A percentile compares a stretch with the other conserved stretches of the same genome.
These are phyloP conservation scores for Hypsibius dujardini DNA, from an alignment of 1,140 invertebrate genomes.

Conservation along the genomic window DNA sequence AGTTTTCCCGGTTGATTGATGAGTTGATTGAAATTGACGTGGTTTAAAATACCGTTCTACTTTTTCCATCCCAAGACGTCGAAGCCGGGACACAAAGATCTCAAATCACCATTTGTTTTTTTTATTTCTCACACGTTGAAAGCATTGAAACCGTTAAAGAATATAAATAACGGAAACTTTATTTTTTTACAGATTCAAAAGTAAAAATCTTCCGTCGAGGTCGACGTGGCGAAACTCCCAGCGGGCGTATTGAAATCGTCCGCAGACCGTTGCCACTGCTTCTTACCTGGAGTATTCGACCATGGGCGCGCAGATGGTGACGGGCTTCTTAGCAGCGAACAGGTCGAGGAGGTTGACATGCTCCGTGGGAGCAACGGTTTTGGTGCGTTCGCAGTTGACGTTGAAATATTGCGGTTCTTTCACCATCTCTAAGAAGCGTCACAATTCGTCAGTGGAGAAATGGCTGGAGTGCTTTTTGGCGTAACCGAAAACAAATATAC, in stretches of 20 bases:
- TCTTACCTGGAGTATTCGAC: not conserved
- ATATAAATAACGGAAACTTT: no score
- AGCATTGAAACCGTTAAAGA: not conserved
- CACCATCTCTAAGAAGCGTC: not conserved
- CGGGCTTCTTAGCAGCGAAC: not conserved
- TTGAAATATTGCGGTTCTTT: conserved; percentile 10
- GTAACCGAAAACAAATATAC: not conserved
- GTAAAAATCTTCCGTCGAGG: no score
- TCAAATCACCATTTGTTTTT: not conserved
- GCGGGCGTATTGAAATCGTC: no score
- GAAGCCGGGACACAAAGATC: no score
- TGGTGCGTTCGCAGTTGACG: not conserved
- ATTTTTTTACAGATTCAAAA: no score
- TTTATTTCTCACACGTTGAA: not conserved
- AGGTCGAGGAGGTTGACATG: conserved; percentile 10
- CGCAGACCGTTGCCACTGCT: not conserved
- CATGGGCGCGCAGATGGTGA: conserved; percentile 6
- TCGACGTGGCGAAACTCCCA: no score
- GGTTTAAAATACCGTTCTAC: not conserved
- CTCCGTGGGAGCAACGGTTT: not conserved
- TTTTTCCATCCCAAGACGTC: no score
- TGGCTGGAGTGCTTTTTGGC: not conserved
- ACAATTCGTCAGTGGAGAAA: not conserved
- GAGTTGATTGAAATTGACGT: no score
- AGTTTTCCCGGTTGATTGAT: no score